Evolutionary conservation across 2,888 invertebrate genomes (phyloP).

Genomic region (Graphium colonna): DNA sequence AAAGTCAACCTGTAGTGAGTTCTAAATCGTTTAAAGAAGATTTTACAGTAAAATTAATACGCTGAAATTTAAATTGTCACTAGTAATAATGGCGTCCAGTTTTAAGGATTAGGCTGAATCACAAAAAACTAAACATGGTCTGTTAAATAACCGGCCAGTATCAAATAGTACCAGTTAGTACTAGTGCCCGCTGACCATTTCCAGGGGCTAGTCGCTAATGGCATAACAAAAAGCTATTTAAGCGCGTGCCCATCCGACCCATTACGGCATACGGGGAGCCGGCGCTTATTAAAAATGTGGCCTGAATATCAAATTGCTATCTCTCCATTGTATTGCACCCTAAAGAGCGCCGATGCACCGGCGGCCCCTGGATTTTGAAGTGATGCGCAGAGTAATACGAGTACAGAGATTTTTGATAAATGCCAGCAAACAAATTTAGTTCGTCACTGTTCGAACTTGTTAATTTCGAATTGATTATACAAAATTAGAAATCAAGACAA

Average conservation of each 20-base stretch:
- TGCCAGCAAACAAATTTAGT: no score
- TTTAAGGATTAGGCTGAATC: no score
- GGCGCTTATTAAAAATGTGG: slow-evolving; percentile 80
- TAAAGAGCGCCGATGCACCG: slow-evolving; percentile 37
- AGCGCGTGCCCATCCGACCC: slow-evolving; percentile 61
- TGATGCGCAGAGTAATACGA: slow-evolving; percentile 39
- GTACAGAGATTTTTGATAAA: slow-evolving; percentile 31
- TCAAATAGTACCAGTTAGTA: neutral
- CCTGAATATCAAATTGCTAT: slow-evolving; percentile 81
- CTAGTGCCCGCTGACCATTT: slow-evolving; percentile 39
- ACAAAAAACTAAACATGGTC: no score
- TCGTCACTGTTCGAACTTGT: no score
- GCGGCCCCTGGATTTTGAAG: slow-evolving; percentile 47
- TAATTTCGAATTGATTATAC: no score
- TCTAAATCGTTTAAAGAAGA: no score
- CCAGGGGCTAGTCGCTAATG: slow-evolving; percentile 48
- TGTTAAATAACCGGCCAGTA: neutral
- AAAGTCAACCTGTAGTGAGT: no score
- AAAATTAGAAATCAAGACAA: no score
- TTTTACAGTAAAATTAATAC: no score
- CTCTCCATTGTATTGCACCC: slow-evolving; percentile 67
- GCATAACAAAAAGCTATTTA: slow-evolving; percentile 66
- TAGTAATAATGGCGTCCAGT: no score
- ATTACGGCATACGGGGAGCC: slow-evolving; percentile 44
- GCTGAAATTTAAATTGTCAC: no score